Evolutionary conservation across 1,140 invertebrate genomes (phyloP).

Genomic region (Drosophila mauritiana): DNA sequence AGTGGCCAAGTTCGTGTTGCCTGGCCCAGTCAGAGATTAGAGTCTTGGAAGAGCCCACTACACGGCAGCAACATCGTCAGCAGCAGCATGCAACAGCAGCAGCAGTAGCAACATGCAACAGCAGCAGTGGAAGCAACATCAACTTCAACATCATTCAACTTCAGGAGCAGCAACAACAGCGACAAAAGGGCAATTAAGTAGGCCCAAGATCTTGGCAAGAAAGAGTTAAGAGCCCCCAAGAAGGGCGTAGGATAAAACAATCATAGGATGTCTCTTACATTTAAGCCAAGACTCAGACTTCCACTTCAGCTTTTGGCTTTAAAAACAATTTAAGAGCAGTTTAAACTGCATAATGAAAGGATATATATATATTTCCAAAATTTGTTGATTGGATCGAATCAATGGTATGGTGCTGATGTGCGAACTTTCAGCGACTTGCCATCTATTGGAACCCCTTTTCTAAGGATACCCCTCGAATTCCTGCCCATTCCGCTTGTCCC

Average conservation of each 20-base stretch:
- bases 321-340: neutral
- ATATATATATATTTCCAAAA: no score
- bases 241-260: neutral
- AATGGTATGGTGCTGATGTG: neutral
- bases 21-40: slow-evolving; percentile 60
- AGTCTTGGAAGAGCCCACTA: slow-evolving; percentile 49
- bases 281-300: no score
- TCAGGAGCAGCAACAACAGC: slow-evolving; percentile 11
- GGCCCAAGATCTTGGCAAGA: slow-evolving; percentile 2
- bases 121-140: neutral
- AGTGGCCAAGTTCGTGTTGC: slow-evolving; percentile 76
- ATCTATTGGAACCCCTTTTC: slow-evolving; percentile 36
- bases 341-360: no score
- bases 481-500: neutral
- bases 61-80: slow-evolving; percentile 23
- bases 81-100: slow-evolving; percentile 12
- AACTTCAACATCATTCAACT: neutral
- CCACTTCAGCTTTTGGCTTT: neutral
- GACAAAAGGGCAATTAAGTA: slow-evolving; percentile 49
- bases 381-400: neutral
- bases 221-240: slow-evolving; percentile 8
- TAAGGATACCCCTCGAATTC: neutral
- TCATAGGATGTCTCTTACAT: neutral
- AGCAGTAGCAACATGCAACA: slow-evolving; percentile 3
- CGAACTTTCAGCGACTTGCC: slow-evolving; percentile 11